Conservation (phyloP, 2,797 vertebrate species). For the Pangasius djambal region DNA sequence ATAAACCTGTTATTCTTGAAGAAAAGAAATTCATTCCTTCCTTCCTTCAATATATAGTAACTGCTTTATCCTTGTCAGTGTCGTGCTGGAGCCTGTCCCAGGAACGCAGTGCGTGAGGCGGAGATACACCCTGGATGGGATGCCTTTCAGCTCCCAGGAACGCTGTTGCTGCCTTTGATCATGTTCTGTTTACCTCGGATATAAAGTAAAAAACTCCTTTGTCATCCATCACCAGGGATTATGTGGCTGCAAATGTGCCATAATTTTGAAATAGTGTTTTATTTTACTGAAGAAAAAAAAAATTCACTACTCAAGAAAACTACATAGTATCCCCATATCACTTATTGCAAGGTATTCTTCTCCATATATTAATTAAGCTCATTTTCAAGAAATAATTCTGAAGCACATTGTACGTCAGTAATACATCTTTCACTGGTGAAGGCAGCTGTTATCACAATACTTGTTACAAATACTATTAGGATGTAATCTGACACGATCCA, state of each 20-base stretch:
- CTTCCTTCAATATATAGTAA: not conserved
- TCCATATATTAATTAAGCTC: not conserved
- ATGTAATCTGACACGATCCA: constrained; percentile 5
- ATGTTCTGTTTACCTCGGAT: not conserved
- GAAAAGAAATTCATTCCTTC: not conserved
- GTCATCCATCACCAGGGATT: not conserved
- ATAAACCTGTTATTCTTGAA: not conserved
- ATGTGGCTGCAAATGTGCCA: not conserved
- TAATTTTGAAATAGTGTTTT: not conserved
- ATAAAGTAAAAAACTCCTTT: not conserved
- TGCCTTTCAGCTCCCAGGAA: not conserved
- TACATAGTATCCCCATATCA: not conserved
- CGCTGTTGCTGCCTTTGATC: not conserved
- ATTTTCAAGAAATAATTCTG: not conserved
- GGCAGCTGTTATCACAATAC: not conserved
- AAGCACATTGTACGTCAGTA: not conserved
- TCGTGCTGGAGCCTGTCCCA: not conserved
- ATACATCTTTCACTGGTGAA: not conserved
- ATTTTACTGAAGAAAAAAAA: not conserved
- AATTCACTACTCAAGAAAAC: not conserved
- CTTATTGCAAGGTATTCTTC: not conserved
- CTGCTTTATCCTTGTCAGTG: not conserved
- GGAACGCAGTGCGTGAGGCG: not conserved
- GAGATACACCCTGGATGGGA: not conserved
- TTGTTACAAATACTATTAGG: constrained; percentile 3